Percentiles rank a stretch among this genome's conserved stretches.
Conservation (phyloP, 2,888 invertebrate species). For the Aproaerema taeniolella region DNA sequence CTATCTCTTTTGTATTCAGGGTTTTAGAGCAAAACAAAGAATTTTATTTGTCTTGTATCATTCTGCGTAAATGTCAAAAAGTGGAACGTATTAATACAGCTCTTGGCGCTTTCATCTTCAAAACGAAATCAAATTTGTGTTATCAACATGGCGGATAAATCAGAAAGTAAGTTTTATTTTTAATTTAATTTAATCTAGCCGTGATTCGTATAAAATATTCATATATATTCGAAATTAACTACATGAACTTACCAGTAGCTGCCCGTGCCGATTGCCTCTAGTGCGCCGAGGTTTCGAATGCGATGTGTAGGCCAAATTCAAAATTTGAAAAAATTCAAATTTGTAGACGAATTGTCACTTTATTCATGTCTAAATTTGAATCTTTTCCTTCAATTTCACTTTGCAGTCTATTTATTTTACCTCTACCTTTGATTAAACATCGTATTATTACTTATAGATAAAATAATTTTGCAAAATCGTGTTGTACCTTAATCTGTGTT, state of each 20-base stretch:
- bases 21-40: background rate
- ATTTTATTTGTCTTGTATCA: no score
- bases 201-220: background rate
- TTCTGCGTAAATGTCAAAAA: background rate
- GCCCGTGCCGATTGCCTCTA: conserved; percentile 4
- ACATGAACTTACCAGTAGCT: background rate
- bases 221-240: no score
- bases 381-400: conserved; percentile 19
- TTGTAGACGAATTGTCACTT: conserved; percentile 55
- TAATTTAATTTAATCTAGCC: conserved; percentile 16
- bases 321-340: conserved; percentile 78
- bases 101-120: conserved; percentile 65
- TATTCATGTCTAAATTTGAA: conserved; percentile 38
- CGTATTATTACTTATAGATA: no score
- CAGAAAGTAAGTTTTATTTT: conserved; percentile 84
- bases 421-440: no score
- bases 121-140: conserved; percentile 37
- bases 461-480: no score
- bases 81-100: conserved; percentile 26
- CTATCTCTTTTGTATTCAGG: background rate
- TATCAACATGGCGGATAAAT: conserved; percentile 88
- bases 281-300: conserved; percentile 29
- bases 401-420: background rate
- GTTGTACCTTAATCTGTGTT: no score
- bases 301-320: conserved; percentile 52